Conservation (phyloP, 1,140 invertebrate genomes). For the Homalodisca vitripennis region DNA sequence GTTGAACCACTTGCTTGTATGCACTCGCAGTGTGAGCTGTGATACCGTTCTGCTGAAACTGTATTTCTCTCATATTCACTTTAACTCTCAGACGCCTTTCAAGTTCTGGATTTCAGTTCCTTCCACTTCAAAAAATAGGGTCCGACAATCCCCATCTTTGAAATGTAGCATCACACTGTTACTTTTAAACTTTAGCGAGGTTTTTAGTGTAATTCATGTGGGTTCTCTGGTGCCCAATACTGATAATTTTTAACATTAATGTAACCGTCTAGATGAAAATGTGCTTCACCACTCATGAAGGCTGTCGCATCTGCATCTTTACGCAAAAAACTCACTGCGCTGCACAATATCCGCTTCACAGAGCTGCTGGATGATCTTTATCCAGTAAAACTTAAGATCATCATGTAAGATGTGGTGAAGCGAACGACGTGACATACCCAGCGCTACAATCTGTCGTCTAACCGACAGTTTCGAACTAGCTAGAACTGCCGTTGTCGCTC, state of each 20-base stretch:
- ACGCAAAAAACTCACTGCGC: background rate
- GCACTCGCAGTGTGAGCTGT: slow-evolving; percentile 34
- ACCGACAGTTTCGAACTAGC: background rate
- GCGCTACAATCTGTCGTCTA: background rate
- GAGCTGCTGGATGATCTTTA: background rate
- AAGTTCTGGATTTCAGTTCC: background rate
- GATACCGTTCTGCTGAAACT: slow-evolving; percentile 43
- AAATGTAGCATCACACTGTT: background rate
- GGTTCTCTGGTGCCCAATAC: slow-evolving; percentile 33
- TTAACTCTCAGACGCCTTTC: background rate
- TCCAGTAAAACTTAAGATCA: background rate
- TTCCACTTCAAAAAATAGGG: background rate
- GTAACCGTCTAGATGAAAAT: slow-evolving; percentile 11
- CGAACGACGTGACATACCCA: background rate
- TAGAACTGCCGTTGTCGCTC: background rate
- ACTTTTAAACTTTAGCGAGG: background rate
- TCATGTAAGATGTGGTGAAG: background rate
- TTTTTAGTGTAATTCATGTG: slow-evolving; percentile 37
- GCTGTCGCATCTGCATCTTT: background rate
- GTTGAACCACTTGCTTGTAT: slow-evolving; percentile 6
- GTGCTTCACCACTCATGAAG: slow-evolving; percentile 15
- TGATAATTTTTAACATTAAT: background rate
- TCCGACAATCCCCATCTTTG: background rate
- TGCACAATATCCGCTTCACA: background rate
- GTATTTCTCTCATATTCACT: slow-evolving; percentile 34